Conservation (phyloP, 2,113 vertebrate species). For the Euleptes europaea region DNA sequence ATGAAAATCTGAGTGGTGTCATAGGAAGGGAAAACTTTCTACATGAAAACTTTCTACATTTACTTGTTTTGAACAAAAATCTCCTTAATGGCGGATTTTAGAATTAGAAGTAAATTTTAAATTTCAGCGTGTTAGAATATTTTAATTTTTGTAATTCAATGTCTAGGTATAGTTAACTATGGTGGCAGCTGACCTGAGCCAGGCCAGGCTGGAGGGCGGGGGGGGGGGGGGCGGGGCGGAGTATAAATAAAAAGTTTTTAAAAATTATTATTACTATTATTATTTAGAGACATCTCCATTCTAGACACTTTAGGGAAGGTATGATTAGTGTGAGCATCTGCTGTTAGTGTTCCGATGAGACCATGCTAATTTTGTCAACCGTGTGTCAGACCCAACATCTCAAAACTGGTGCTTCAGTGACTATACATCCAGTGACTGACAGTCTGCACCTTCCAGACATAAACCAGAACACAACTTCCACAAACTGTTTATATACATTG, state of each 20-base stretch:
- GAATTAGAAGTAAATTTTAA: no score
- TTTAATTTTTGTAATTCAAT: no score
- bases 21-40: not conserved
- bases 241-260: no score
- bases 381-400: not conserved
- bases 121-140: no score
- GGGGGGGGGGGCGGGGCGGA: no score
- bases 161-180: no score
- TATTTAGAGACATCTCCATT: not conserved
- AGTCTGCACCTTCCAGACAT: not conserved
- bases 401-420: not conserved
- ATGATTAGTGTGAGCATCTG: not conserved
- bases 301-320: not conserved
- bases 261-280: no score
- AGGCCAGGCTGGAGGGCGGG: no score
- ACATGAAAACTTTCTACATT: not conserved
- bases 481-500: not conserved
- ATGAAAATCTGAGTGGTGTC: not conserved
- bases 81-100: not conserved
- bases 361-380: not conserved
- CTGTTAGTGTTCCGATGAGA: not conserved
- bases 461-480: not conserved
- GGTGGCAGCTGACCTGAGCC: no score
- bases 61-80: not conserved
- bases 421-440: not conserved